phyloP scores from a whole-genome alignment of 1,140 invertebrate genomes.

The Phymastichus coffea region DNA sequence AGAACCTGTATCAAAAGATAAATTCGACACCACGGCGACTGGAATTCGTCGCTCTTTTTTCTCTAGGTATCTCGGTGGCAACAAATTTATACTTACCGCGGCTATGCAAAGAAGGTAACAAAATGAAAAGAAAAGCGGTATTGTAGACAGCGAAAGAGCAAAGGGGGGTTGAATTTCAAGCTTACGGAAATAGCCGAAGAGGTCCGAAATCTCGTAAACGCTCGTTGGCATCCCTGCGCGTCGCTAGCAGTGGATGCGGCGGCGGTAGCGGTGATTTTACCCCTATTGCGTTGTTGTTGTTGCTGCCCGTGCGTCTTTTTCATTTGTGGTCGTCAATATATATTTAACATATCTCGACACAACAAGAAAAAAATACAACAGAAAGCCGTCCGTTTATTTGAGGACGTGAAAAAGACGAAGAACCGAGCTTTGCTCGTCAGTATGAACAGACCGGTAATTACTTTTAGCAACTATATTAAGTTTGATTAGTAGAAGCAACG shows the following conservation, averaged over 20 bases:
- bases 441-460: conserved; percentile 40
- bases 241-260: not conserved
- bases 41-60: no score
- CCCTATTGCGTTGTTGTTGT: conserved; percentile 20
- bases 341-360: conserved; percentile 8
- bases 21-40: no score
- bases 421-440: conserved; percentile 3
- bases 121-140: not conserved
- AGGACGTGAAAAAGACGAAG: no score
- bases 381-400: no score
- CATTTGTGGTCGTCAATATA: conserved; percentile 4
- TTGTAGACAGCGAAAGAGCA: no score
- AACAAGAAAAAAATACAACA: no score
- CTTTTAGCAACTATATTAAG: no score
- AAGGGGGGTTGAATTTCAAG: conserved; percentile 10
- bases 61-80: no score
- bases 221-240: conserved; percentile 21
- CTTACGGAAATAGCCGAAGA: conserved; percentile 6
- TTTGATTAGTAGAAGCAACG: no score
- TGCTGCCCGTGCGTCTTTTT: conserved; percentile 14
- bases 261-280: conserved; percentile 6
- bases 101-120: no score
- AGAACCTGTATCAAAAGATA: no score
- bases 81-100: no score
- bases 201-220: not conserved